A percentile compares a stretch with the other conserved stretches of the same genome.
Conservation (phyloP, 2,888 invertebrate genomes). For the Eupsilia transversa region DNA sequence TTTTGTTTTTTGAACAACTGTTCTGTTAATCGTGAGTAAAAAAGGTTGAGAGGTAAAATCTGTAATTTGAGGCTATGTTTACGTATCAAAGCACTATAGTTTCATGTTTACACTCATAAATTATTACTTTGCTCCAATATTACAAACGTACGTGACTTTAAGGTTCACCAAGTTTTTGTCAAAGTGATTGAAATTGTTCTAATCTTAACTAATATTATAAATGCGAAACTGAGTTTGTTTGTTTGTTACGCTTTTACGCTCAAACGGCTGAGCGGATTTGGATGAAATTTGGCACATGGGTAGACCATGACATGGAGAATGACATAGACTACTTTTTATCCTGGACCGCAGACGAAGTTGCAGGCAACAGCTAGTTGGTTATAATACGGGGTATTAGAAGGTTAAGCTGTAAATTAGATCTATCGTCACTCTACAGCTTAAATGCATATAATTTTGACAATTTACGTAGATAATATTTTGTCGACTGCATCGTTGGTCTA, state of each 20-base stretch:
- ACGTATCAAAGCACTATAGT: background rate
- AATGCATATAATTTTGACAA: too few relatives aligned
- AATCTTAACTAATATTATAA: too few relatives aligned
- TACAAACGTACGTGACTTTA: slow-evolving; percentile 20
- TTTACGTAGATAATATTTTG: background rate
- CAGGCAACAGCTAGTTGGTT: too few relatives aligned
- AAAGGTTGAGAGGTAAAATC: slow-evolving; percentile 23
- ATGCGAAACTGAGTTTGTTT: too few relatives aligned
- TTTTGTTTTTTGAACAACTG: slow-evolving; percentile 32
- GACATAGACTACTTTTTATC: too few relatives aligned
- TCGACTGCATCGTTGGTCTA: too few relatives aligned
- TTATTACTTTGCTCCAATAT: slow-evolving; percentile 18
- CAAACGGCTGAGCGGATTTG: too few relatives aligned
- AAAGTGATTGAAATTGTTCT: slow-evolving; percentile 14
- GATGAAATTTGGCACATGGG: too few relatives aligned
- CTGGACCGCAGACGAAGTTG: too few relatives aligned
- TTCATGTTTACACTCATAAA: slow-evolving; percentile 10
- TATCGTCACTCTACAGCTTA: background rate
- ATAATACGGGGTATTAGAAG: background rate
- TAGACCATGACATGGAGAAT: too few relatives aligned
- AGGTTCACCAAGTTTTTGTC: slow-evolving; percentile 2
- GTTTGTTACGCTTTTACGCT: too few relatives aligned
- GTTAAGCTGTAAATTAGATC: background rate
- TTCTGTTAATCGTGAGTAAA: slow-evolving; percentile 10
- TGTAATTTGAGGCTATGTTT: slow-evolving; percentile 9